Percentiles rank a stretch among this genome's conserved stretches.
phyloP scores from a whole-genome alignment of 2,113 vertebrate species.

The Chaetodon auriga region DNA sequence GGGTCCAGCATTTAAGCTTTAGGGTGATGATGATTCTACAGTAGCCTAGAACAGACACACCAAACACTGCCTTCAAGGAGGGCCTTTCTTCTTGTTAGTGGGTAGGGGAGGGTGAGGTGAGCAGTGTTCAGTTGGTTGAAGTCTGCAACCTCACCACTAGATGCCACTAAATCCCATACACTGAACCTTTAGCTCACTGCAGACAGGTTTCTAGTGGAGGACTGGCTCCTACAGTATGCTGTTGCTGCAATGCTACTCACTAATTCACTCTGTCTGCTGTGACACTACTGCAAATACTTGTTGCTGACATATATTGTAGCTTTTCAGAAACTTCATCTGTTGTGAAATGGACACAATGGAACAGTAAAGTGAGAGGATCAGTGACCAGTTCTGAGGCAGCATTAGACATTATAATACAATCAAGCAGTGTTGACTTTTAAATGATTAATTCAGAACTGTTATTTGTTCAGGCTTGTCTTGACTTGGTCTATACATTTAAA shows the following conservation, averaged over 20 bases:
- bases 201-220: neutral
- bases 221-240: neutral
- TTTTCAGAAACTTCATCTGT: constrained; percentile 1
- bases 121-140: too few relatives aligned
- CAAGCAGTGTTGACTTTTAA: neutral
- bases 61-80: too few relatives aligned
- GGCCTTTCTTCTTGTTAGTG: too few relatives aligned
- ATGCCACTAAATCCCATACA: too few relatives aligned
- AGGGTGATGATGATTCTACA: too few relatives aligned
- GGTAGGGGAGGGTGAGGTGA: too few relatives aligned
- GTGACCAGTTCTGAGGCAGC: neutral
- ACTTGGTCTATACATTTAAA: neutral
- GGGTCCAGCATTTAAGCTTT: too few relatives aligned
- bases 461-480: neutral
- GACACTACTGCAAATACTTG: neutral
- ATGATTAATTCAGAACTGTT: neutral
- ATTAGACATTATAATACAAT: neutral
- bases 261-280: neutral
- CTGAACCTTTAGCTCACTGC: neutral
- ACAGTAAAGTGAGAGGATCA: constrained; percentile 5
- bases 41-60: too few relatives aligned
- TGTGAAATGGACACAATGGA: neutral
- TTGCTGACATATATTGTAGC: neutral
- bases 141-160: too few relatives aligned
- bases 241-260: neutral